A percentile compares a stretch with the other conserved stretches of the same genome.
Conservation (phyloP, 1,140 invertebrate species). For the Anadara kagoshimensis region DNA sequence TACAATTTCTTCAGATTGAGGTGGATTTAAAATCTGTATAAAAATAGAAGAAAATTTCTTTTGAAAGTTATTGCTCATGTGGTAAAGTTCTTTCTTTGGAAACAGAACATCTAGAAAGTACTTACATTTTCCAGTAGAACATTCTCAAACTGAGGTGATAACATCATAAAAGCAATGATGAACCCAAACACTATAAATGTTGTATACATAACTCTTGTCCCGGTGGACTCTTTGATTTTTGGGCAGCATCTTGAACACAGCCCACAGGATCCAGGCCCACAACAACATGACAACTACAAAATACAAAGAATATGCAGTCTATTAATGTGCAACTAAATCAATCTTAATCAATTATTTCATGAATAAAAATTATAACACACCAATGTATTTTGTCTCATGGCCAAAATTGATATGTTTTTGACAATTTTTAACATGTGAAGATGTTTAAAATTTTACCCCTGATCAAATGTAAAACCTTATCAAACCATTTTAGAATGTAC, state of each 20-base stretch:
- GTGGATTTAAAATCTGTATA: neutral
- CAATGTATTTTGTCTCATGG: too few relatives aligned
- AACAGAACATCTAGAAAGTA: neutral
- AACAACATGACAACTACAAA: constrained; percentile 74
- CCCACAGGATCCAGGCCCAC: constrained; percentile 73
- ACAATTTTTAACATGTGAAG: too few relatives aligned
- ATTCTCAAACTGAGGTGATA: constrained; percentile 70
- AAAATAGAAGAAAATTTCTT: neutral
- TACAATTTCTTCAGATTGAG: neutral
- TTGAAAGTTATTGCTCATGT: neutral
- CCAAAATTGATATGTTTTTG: too few relatives aligned
- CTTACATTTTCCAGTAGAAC: constrained; percentile 71
- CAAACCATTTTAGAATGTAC: too few relatives aligned
- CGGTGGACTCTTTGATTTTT: constrained; percentile 74
- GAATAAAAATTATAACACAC: too few relatives aligned
- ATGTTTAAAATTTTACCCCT: too few relatives aligned
- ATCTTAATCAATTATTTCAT: too few relatives aligned
- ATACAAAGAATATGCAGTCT: too few relatives aligned
- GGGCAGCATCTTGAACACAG: constrained; percentile 73
- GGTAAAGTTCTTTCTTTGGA: neutral
- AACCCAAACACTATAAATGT: constrained; percentile 72
- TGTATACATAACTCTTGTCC: constrained; percentile 75
- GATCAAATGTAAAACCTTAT: too few relatives aligned
- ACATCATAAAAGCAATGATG: constrained; percentile 73
- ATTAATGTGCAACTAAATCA: too few relatives aligned